A percentile compares a stretch with the other conserved stretches of the same genome.
These are phyloP conservation scores for Camponotus pennsylvanicus DNA, from an alignment of 1,140 invertebrate species.

Conservation along the genomic window DNA sequence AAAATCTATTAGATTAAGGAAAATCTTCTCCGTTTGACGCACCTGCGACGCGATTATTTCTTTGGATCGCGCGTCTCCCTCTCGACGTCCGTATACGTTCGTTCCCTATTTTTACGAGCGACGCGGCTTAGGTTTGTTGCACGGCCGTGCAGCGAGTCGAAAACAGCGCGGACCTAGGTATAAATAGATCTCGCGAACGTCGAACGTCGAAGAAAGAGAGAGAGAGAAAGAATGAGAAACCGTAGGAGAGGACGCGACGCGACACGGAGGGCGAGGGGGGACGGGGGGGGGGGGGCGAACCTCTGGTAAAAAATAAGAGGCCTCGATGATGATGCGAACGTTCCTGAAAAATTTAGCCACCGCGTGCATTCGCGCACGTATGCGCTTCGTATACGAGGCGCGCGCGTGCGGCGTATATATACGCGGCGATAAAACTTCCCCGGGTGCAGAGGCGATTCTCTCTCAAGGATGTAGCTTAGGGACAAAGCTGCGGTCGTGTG, in stretches of 20 bases:
- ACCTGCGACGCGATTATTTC: slow-evolving; percentile 29
- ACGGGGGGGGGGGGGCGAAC: background rate
- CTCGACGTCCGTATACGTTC: slow-evolving; percentile 10
- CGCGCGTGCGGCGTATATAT: background rate
- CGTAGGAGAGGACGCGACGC: background rate
- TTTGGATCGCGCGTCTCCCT: slow-evolving; percentile 4
- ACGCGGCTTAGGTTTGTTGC: slow-evolving; percentile 71
- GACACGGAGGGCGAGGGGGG: background rate
- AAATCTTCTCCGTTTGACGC: too few species aligned
- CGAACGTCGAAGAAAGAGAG: slow-evolving; percentile 36
- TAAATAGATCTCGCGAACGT: slow-evolving; percentile 71
- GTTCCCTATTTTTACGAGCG: slow-evolving; percentile 74
- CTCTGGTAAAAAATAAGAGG: slow-evolving; percentile 60
- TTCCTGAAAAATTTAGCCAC: slow-evolving; percentile 60
- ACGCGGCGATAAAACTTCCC: slow-evolving; percentile 16
- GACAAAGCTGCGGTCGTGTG: background rate
- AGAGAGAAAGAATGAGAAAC: slow-evolving; percentile 19
- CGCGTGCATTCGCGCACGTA: slow-evolving; percentile 20
- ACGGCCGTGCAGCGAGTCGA: slow-evolving; percentile 71
- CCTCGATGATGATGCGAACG: slow-evolving; percentile 50
- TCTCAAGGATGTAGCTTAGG: slow-evolving; percentile 41
- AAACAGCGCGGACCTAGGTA: slow-evolving; percentile 73
- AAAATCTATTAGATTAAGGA: background rate
- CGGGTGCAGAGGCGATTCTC: slow-evolving; percentile 18
- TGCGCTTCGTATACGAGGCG: background rate